These are phyloP conservation scores for Sarcophaga peregrina DNA, from an alignment of 1,140 invertebrate species.

Conservation along the genomic window DNA sequence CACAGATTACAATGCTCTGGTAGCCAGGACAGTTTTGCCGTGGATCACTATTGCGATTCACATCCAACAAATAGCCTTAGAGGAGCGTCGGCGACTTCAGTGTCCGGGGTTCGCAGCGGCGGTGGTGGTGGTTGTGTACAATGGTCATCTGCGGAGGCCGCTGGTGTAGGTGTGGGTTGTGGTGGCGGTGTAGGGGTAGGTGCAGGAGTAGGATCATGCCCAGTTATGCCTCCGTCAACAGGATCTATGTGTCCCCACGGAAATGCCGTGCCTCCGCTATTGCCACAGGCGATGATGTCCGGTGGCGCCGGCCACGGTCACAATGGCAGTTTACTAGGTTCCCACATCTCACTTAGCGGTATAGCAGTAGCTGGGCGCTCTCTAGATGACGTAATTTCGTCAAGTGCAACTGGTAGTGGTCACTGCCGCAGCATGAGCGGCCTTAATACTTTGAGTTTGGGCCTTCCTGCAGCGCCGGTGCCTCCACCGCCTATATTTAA, in stretches of 20 bases:
- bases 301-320: slow-evolving; percentile 51
- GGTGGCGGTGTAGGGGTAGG: slow-evolving; percentile 43
- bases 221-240: neutral
- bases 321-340: slow-evolving; percentile 50
- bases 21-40: slow-evolving; percentile 68
- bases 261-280: slow-evolving; percentile 48
- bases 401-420: slow-evolving; percentile 49
- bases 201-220: slow-evolving; percentile 45
- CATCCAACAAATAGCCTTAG: slow-evolving; percentile 50
- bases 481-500: slow-evolving; percentile 65
- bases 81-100: slow-evolving; percentile 47
- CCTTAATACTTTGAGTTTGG: slow-evolving; percentile 53
- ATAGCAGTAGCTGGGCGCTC: slow-evolving; percentile 54
- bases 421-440: slow-evolving; percentile 63
- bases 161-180: slow-evolving; percentile 47
- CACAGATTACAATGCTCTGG: slow-evolving; percentile 67
- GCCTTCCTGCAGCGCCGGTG: slow-evolving; percentile 53
- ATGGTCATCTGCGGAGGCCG: slow-evolving; percentile 53
- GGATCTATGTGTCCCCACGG: slow-evolving; percentile 47
- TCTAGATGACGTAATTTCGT: slow-evolving; percentile 48
- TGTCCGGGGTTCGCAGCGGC: slow-evolving; percentile 40
- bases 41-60: slow-evolving; percentile 67
- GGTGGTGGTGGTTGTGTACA: slow-evolving; percentile 49
- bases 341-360: slow-evolving; percentile 62
- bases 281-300: slow-evolving; percentile 65